Conservation (phyloP, 2,113 vertebrate species). For the Calypte anna region DNA sequence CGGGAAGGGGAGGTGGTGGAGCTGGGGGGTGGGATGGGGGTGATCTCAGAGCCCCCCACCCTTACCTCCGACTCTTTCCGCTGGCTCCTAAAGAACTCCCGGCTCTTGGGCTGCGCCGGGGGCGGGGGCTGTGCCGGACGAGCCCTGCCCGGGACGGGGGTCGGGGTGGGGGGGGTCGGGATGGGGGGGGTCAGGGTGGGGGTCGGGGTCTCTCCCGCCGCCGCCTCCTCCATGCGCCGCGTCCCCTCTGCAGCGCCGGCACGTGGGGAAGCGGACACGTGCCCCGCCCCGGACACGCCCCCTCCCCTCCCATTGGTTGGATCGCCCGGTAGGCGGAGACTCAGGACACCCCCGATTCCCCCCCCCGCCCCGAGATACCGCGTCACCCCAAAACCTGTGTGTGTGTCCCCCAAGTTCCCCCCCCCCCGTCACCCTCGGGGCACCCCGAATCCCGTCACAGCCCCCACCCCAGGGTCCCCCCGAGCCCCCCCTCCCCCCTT, state of each 20-base stretch:
- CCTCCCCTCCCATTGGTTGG: not conserved
- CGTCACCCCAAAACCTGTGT: no score
- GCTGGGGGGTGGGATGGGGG: no score
- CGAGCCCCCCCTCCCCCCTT: not conserved
- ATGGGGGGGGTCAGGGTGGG: no score
- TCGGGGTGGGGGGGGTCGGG: no score
- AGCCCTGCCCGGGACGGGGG: not conserved
- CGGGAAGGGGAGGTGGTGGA: no score
- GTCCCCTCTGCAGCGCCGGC: not conserved
- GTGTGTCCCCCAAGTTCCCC: no score
- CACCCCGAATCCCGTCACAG: no score
- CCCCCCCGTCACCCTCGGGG: not conserved
- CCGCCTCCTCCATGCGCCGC: constrained; percentile 11
- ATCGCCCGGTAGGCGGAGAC: not conserved
- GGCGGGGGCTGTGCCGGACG: not conserved
- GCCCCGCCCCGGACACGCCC: not conserved
- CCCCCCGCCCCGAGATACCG: no score
- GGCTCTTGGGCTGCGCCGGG: constrained; percentile 62
- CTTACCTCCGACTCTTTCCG: constrained; percentile 86
- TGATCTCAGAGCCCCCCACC: not conserved
- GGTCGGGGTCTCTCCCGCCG: not conserved
- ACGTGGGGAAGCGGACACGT: not conserved
- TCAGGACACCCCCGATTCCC: not conserved
- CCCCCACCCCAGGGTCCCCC: no score
- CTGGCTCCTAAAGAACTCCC: constrained; percentile 83